phyloP scores from a whole-genome alignment of 2,797 vertebrate species.

The Notamacropus eugenii region DNA sequence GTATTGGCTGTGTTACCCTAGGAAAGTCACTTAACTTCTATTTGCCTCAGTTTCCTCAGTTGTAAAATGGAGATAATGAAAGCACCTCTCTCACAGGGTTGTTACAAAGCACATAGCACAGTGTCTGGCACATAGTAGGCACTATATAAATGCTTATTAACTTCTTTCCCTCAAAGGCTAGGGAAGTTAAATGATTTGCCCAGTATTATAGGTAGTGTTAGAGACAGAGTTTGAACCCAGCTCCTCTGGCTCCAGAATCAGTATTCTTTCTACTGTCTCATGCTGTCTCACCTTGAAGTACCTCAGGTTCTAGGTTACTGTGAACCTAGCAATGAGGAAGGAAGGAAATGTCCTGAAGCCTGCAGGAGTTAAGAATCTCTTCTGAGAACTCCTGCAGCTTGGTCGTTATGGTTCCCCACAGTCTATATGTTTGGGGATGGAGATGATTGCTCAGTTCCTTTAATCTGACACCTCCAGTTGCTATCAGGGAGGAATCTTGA shows the following conservation, averaged over 20 bases:
- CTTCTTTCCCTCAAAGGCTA: background rate
- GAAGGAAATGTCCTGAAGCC: background rate
- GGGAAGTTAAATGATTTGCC: background rate
- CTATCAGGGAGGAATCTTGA: background rate
- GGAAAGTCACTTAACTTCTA: background rate
- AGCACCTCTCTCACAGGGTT: background rate
- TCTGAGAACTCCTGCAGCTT: background rate
- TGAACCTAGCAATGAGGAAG: background rate
- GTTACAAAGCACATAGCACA: background rate
- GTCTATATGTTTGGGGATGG: background rate
- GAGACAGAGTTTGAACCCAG: background rate
- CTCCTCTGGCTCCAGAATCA: background rate
- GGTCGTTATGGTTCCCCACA: background rate
- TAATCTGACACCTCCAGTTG: background rate
- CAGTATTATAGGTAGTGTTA: background rate
- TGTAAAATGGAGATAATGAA: background rate
- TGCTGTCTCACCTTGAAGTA: background rate
- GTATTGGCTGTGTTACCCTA: background rate
- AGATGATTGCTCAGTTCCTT: background rate
- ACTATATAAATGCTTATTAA: background rate
- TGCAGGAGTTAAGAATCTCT: background rate
- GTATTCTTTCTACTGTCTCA: background rate
- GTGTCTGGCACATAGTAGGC: background rate
- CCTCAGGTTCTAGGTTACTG: background rate
- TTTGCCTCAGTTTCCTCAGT: background rate